phyloP scores from a whole-genome alignment of 2,888 invertebrate species.

The Buathra laborator region DNA sequence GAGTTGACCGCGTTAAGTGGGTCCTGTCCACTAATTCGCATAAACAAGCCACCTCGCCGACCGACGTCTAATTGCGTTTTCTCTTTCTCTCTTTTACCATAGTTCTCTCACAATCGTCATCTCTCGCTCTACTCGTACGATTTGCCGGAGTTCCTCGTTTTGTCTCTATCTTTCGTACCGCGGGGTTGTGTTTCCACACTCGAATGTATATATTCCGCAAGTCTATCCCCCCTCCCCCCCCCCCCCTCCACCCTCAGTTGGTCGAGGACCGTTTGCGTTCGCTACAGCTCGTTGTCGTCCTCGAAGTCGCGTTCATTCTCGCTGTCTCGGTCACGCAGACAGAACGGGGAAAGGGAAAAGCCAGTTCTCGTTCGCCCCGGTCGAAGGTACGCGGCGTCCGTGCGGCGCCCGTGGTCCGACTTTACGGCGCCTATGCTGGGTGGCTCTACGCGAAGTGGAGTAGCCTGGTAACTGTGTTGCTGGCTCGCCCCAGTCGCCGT shows the following conservation, averaged over 20 bases:
- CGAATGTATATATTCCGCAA: slow-evolving; percentile 49
- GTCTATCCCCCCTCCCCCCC: slow-evolving; percentile 7
- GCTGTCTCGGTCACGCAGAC: slow-evolving; percentile 66
- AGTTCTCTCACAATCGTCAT: slow-evolving; percentile 28
- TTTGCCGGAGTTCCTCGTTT: slow-evolving; percentile 53
- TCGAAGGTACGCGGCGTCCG: slow-evolving; percentile 76
- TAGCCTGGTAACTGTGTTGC: slow-evolving; percentile 61
- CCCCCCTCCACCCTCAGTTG: background rate
- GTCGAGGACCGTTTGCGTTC: slow-evolving; percentile 42
- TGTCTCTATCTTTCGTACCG: slow-evolving; percentile 29
- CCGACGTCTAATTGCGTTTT: slow-evolving; percentile 74
- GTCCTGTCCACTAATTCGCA: slow-evolving; percentile 70
- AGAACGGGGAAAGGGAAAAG: slow-evolving; percentile 3
- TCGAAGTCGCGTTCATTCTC: slow-evolving; percentile 43
- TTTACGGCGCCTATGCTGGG: slow-evolving; percentile 72
- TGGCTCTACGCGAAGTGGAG: slow-evolving; percentile 67
- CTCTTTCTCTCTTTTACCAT: slow-evolving; percentile 57
- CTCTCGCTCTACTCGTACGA: slow-evolving; percentile 9
- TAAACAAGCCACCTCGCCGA: slow-evolving; percentile 73
- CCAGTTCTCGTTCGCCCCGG: slow-evolving; percentile 56
- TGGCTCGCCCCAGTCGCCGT: slow-evolving; percentile 47
- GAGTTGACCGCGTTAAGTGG: slow-evolving; percentile 58
- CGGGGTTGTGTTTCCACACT: slow-evolving; percentile 19
- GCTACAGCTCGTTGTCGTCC: slow-evolving; percentile 31
- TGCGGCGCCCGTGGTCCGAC: slow-evolving; percentile 75